These are phyloP conservation scores for Nymphalis c-album DNA, from an alignment of 2,888 invertebrate species.

Conservation along the genomic window DNA sequence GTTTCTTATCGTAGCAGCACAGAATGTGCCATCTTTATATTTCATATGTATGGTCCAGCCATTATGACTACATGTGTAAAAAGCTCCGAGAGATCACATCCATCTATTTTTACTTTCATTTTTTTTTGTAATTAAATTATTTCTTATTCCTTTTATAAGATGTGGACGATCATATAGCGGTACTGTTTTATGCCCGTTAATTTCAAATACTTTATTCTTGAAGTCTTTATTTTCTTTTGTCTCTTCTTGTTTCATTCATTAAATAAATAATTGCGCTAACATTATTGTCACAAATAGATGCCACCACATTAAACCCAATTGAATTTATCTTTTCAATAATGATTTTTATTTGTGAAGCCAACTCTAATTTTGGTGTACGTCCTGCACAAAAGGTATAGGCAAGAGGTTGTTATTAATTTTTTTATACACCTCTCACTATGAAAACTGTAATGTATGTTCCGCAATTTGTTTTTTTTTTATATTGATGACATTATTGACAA, in stretches of 20 bases:
- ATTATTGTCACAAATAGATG: constrained; percentile 38
- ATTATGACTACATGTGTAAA: too few species aligned
- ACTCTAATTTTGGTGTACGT: constrained; percentile 24
- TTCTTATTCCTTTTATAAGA: too few species aligned
- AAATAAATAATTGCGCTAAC: constrained; percentile 29
- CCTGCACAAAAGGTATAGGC: constrained; percentile 33
- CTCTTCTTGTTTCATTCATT: constrained; percentile 21
- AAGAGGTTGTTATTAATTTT: too few species aligned
- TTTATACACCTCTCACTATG: constrained; percentile 33
- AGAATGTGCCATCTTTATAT: too few species aligned
- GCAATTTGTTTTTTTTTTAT: constrained; percentile 21
- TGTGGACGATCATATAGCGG: too few species aligned
- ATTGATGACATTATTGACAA: constrained; percentile 15
- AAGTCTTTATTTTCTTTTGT: constrained; percentile 11
- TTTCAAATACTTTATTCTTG: too few species aligned
- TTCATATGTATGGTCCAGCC: too few species aligned
- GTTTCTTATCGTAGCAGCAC: too few species aligned
- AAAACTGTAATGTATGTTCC: constrained; percentile 35
- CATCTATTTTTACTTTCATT: too few species aligned
- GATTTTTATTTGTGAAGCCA: constrained; percentile 18
- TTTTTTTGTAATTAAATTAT: too few species aligned
- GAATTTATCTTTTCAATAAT: constrained; percentile 12
- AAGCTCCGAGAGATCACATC: too few species aligned
- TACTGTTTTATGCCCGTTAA: too few species aligned
- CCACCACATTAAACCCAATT: constrained; percentile 1